Base-by-base conservation (phyloP, 2,797 vertebrate genomes). In the Botia almorhae region DNA sequence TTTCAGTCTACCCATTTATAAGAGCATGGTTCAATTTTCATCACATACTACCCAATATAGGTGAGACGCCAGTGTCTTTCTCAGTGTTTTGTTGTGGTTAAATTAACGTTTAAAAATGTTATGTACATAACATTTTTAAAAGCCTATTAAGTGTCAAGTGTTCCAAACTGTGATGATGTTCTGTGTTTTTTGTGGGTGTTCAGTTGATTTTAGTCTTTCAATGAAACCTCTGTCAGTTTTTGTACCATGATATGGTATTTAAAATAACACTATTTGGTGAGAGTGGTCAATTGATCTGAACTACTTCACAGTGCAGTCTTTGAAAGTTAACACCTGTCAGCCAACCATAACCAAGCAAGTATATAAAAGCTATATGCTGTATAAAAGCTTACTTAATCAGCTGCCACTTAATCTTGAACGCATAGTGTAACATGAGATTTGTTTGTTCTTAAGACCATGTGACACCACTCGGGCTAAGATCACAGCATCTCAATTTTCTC, bases 11-110 rank as follows among this genome's bases (percentile, higher is more conserved):
- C 82, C 94, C 94, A 12, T 95, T 95, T 83, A 90, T 94, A 76
- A 94, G 89, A 89, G 91, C 94, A 56, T 95, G 94, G 94, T 87
- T 95, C 51, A 94, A 91, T 84, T 87, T 94, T 85, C 94, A 94
- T 89, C 86, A 91, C 60, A 90, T 93, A 21, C 85, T 94, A 33
- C 93, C 93, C 56, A 91, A 87, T 60, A 88, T 94, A 53, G 94
- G 93, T 94, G 83, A 87, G 90, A 80, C 7, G 1, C 10, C 8
- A 56, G 29, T 10, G 14, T 11, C 26, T 12, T 46, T 21, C 13
- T 50, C 21, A 2, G 8, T 43, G 21, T 53, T 48, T 43, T 80
- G 69, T 19, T 36, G 21, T 46, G 56, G 55, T 56, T 64, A 16
- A 65, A 29, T 56, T 1, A 7, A 4, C 23, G 23, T 7, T 14